phyloP scores from a whole-genome alignment of 1,140 invertebrate genomes.

The Mercenaria mercenaria region DNA sequence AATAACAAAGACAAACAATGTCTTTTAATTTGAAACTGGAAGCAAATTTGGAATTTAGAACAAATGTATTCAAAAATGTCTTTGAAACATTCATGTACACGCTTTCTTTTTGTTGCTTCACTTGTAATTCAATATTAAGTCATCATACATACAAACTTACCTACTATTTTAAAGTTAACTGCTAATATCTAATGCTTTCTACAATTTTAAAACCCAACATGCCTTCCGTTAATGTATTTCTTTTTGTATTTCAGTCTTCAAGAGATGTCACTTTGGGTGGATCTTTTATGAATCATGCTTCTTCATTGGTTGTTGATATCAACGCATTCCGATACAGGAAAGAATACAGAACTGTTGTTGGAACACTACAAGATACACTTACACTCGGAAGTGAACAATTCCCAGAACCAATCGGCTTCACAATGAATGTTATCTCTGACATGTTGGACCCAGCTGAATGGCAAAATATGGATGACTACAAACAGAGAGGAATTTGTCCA shows the following conservation, averaged over 20 bases:
- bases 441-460: constrained; percentile 50
- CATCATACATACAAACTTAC: too few species aligned
- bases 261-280: constrained; percentile 55
- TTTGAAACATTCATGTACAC: too few species aligned
- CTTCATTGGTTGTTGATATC: constrained; percentile 60
- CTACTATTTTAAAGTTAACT: too few species aligned
- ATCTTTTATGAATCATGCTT: constrained; percentile 55
- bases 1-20: too few species aligned
- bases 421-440: constrained; percentile 44
- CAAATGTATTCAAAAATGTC: too few species aligned
- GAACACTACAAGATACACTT: constrained; percentile 43
- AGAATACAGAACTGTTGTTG: constrained; percentile 45
- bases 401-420: constrained; percentile 58
- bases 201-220: too few species aligned
- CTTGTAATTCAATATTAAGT: too few species aligned
- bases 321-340: constrained; percentile 41
- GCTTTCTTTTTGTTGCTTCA: too few species aligned
- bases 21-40: too few species aligned
- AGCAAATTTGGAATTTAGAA: too few species aligned
- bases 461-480: constrained; percentile 58
- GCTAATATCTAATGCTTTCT: too few species aligned
- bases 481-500: constrained; percentile 58
- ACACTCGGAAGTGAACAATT: constrained; percentile 35
- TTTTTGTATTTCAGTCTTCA: constrained; percentile 35
- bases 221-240: too few species aligned